Conservation (phyloP, 2,888 invertebrate species). For the Beris morrisii region DNA sequence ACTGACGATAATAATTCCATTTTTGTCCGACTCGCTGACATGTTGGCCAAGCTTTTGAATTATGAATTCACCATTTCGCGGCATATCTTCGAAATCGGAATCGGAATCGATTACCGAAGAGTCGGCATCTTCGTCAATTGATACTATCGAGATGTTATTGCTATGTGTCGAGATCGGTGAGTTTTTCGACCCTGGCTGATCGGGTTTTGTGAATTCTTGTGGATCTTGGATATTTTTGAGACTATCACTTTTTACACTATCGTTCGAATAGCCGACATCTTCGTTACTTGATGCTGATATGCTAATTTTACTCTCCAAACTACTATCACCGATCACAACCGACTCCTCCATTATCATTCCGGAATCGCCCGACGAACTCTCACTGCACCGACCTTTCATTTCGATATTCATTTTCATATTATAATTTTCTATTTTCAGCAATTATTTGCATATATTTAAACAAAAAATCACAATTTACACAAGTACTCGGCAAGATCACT, state of each 20-base stretch:
- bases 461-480: not conserved
- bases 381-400: slow-evolving; percentile 26
- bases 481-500: not conserved
- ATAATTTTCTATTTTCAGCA: not conserved
- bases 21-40: slow-evolving; percentile 39
- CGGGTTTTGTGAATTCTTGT: slow-evolving; percentile 5
- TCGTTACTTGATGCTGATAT: slow-evolving; percentile 13
- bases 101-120: slow-evolving; percentile 54
- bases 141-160: slow-evolving; percentile 49
- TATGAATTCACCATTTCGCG: slow-evolving; percentile 45
- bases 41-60: slow-evolving; percentile 52
- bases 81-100: slow-evolving; percentile 46
- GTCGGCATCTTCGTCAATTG: slow-evolving; percentile 50
- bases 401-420: slow-evolving; percentile 16
- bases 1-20: slow-evolving; percentile 34
- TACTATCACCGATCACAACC: slow-evolving; percentile 39
- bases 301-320: slow-evolving; percentile 34
- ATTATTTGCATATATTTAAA: not conserved
- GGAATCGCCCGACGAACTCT: slow-evolving; percentile 51
- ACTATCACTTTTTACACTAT: slow-evolving; percentile 2
- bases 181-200: slow-evolving; percentile 20
- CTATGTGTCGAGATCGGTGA: slow-evolving; percentile 26
- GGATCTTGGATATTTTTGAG: slow-evolving; percentile 16
- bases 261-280: slow-evolving; percentile 3
- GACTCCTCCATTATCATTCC: slow-evolving; percentile 49